Conservation (phyloP, 2,797 vertebrate species). For the Strix occidentalis region DNA sequence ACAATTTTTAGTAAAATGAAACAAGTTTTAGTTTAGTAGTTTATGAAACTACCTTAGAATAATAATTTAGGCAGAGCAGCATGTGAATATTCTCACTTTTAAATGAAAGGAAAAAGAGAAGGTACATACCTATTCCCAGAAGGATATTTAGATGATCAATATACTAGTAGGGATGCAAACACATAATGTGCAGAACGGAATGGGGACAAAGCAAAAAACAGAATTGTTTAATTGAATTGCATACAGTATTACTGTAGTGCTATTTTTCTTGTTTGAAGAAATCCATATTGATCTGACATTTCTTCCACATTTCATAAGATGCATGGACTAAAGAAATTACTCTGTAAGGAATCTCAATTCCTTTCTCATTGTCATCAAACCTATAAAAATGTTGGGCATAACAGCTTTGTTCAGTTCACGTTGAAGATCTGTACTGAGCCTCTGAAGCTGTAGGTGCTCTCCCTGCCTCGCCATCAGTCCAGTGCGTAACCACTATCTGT, state of each 20-base stretch:
- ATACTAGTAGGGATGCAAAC: rapidly evolving
- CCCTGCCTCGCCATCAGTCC: background rate
- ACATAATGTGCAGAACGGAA: background rate
- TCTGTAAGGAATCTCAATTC: background rate
- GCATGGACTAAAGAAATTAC: background rate
- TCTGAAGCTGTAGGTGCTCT: background rate
- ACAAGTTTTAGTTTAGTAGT: background rate
- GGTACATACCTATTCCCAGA: background rate
- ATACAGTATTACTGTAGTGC: too few relatives aligned
- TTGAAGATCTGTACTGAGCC: background rate
- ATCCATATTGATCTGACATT: background rate
- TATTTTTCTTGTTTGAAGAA: background rate
- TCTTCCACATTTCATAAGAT: background rate
- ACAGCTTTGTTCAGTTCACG: background rate
- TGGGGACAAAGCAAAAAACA: background rate
- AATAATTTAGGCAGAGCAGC: background rate
- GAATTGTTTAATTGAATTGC: rapidly evolving
- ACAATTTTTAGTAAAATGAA: background rate
- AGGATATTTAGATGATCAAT: background rate
- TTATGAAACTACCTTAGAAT: background rate
- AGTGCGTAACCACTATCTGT: background rate
- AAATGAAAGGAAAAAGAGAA: background rate
- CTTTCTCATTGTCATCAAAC: background rate
- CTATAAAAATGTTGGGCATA: background rate
- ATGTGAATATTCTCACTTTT: background rate